These are phyloP conservation scores for Cyclophora albipunctata DNA, from an alignment of 2,888 invertebrate genomes.

Conservation along the genomic window DNA sequence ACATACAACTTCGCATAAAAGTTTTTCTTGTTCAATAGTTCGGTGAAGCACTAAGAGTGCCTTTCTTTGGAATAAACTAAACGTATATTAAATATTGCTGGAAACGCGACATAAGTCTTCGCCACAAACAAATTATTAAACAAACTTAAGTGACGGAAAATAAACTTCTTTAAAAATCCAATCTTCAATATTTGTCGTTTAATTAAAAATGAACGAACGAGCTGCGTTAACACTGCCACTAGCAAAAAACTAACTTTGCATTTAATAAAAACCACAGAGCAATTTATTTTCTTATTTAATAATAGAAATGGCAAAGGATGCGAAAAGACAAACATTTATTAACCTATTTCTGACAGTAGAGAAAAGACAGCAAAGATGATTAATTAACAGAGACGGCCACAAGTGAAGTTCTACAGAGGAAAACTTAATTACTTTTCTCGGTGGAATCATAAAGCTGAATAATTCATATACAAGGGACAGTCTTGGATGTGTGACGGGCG, in stretches of 20 bases:
- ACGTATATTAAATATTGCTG: no score
- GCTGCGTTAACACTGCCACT: constrained; percentile 8
- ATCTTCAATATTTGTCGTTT: constrained; percentile 8
- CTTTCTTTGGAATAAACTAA: no score
- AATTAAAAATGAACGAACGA: constrained; percentile 10
- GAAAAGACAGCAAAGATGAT: constrained; percentile 55
- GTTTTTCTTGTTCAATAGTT: no score
- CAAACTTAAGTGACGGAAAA: no score
- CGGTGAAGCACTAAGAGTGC: no score
- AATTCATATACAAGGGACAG: constrained; percentile 24
- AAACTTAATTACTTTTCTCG: constrained; percentile 67
- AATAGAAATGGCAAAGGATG: constrained; percentile 48
- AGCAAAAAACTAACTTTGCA: constrained; percentile 30
- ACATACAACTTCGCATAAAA: no score
- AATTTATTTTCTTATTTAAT: constrained; percentile 54
- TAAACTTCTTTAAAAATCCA: neutral
- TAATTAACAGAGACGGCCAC: constrained; percentile 60
- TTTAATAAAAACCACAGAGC: constrained; percentile 35
- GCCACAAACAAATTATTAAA: no score
- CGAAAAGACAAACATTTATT: constrained; percentile 54
- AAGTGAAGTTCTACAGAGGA: constrained; percentile 49
- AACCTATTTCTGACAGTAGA: constrained; percentile 56
- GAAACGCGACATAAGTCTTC: no score
- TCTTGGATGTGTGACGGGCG: constrained; percentile 32
- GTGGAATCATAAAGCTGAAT: constrained; percentile 57